Percentiles rank a stretch among this genome's conserved stretches.
Evolutionary conservation across 1,140 invertebrate genomes (phyloP).

Genomic region (Colletes gigas): DNA sequence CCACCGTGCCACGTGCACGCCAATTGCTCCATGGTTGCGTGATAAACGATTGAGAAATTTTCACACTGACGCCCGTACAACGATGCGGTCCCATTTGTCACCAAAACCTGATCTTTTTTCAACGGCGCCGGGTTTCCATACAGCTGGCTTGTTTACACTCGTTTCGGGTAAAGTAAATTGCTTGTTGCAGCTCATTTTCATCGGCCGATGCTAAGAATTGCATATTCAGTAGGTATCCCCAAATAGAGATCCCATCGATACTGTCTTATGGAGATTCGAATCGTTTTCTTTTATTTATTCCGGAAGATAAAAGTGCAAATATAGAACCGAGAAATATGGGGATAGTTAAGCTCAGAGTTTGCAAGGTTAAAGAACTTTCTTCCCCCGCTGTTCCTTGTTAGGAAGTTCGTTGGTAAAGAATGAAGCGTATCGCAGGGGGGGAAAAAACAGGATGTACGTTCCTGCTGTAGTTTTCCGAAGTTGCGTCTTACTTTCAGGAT

Average conservation of each 20-base stretch:
- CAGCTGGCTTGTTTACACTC: slow-evolving; percentile 9
- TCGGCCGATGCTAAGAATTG: no score
- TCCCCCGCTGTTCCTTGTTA: neutral
- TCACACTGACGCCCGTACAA: slow-evolving; percentile 37
- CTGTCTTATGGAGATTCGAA: neutral
- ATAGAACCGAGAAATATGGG: neutral
- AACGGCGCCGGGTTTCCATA: slow-evolving; percentile 32
- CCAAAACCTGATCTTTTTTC: slow-evolving; percentile 44
- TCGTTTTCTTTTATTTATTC: neutral
- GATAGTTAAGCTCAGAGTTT: neutral
- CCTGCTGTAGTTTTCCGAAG: neutral
- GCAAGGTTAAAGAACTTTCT: slow-evolving; percentile 23
- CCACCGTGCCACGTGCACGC: slow-evolving; percentile 30
- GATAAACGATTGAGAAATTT: slow-evolving; percentile 53
- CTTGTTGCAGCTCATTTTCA: neutral
- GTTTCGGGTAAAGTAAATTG: slow-evolving; percentile 1
- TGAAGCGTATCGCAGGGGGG: neutral
- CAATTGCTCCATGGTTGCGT: slow-evolving; percentile 35
- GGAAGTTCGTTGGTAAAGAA: slow-evolving; percentile 12
- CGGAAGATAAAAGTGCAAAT: neutral
- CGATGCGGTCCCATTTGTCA: slow-evolving; percentile 44
- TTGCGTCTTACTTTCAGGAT: neutral
- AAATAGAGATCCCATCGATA: neutral
- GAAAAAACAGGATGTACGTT: neutral
- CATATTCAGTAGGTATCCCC: no score